These are phyloP conservation scores for Tychaedon coryphoeus DNA, from an alignment of 2,113 vertebrate species.

Conservation along the genomic window DNA sequence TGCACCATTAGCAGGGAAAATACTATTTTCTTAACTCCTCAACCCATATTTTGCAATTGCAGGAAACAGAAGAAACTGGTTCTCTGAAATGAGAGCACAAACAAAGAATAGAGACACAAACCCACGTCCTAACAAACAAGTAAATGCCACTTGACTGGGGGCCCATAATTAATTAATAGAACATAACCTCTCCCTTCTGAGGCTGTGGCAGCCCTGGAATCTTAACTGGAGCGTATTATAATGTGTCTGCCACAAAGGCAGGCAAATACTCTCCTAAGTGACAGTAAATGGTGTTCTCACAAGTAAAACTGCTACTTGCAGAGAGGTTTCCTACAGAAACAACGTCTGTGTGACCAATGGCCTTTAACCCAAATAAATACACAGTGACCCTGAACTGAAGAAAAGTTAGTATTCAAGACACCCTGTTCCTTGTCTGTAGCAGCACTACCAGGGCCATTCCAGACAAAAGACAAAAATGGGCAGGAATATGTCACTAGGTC, in stretches of 20 bases:
- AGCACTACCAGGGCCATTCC: neutral
- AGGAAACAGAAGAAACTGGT: neutral
- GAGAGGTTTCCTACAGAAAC: neutral
- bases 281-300: neutral
- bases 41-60: neutral
- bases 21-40: neutral
- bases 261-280: neutral
- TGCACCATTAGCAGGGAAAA: neutral
- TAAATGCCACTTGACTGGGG: neutral
- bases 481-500: neutral
- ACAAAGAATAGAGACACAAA: neutral
- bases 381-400: neutral
- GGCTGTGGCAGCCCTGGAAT: neutral
- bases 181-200: neutral
- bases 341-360: neutral
- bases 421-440: neutral
- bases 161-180: neutral
- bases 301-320: neutral
- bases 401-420: neutral
- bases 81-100: neutral
- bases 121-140: neutral
- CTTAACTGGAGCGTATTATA: neutral
- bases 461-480: neutral
- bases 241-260: neutral
- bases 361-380: neutral